Evolutionary conservation across 2,888 invertebrate genomes (phyloP), one percentile per base, ranked within the genome.

Genomic region (Salpingus planirostris): DNA sequence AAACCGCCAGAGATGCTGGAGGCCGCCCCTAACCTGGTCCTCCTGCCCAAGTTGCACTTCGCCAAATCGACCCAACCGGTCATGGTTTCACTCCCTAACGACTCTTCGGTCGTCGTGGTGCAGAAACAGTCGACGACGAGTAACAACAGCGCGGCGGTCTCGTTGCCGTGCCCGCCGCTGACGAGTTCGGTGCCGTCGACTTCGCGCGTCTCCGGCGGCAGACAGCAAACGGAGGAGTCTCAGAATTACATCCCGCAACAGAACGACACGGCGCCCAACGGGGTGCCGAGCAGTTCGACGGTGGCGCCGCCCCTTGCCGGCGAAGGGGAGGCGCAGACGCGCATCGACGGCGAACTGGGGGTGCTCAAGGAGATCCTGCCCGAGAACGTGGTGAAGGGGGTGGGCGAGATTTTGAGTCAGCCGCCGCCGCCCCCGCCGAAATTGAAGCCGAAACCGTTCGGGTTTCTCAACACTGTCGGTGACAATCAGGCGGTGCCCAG

Each of bases 381-480:
- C 6, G 60, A 59, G 27, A 49, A 40, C 31, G 48, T 62, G 15
- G 43, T 54, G 7, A 54, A 48, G 42, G 54, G 56, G 7, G 50
- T 64, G 8, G 51, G 46, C 32, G 60, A 61, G 7, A 34, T 60
- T 11, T 42, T 60, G 29, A 46, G 46, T 31, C 44, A 63, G 14
- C 65, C 64, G 2, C 66, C 66, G 2, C n/a, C n/a, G 14, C 65
- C 64, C 2, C 66, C 66, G 11, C 57, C 60, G 2, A 67, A 57
- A 49, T 46, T 73, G 26, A 59, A 61, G 22, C 63, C 66, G 5
- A 62, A 66, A 28, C 73, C 73, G 0, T 56, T 60, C 2, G 68
- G 69, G 6, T 64, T 69, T 3, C 46, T 70, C 11, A 65, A 62
- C 31, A 60, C 62, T 0, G 54, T 59, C 28, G 60, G 55, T 29